Evolutionary conservation across 2,797 vertebrate species (phyloP), one percentile per base, ranked within the genome.

Genomic region (Anguilla obscura): DNA sequence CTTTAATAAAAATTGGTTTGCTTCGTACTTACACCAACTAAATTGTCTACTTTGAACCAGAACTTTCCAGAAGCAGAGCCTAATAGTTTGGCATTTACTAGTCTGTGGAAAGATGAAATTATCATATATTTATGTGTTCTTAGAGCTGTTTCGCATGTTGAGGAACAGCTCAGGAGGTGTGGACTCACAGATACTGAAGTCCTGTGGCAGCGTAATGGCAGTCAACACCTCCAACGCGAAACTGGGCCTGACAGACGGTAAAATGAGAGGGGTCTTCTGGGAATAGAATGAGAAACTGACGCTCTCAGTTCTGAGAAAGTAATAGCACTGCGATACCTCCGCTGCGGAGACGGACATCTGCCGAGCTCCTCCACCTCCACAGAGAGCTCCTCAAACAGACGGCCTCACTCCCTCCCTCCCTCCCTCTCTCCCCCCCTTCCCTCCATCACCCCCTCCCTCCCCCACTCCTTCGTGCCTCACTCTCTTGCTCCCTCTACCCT

Each of bases 301-400:
- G 79, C 79, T 10, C 85, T 85, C 50, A 66, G 9, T 60, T 86
- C 85, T 30, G 16, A 85, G 82, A 89, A 87, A 89, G 86, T 85
- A 82, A 87, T 60, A 80, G 54, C 27, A 8, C 88, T 3, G n/a
- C 10, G 24, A 33, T 63, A 27, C 56, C 63, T 54, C 86, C 76
- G 27, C 76, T 18, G 36, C 27, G 27, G 40, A 80, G 86, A 87
- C 36, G 21, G 66, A 69, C 86, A 87, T 89, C 88, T 87, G 86
- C 83, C 83, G 54, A 74, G 85, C 54, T 69, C 66, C 48, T 24
- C n/a, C 50, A 33, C 14, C 84, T 54, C 86, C 66, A 21, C 83
- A 16, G 66, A 58, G 86, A 80, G 60, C 66, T 58, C 86, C 84
- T 79, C 58, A 10, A 89, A 48, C 88, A 85, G 86, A 71, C 84